A percentile compares a stretch with the other conserved stretches of the same genome.
These are phyloP conservation scores for Oreochromis tanganicae DNA, from an alignment of 2,113 vertebrate species.

Conservation along the genomic window DNA sequence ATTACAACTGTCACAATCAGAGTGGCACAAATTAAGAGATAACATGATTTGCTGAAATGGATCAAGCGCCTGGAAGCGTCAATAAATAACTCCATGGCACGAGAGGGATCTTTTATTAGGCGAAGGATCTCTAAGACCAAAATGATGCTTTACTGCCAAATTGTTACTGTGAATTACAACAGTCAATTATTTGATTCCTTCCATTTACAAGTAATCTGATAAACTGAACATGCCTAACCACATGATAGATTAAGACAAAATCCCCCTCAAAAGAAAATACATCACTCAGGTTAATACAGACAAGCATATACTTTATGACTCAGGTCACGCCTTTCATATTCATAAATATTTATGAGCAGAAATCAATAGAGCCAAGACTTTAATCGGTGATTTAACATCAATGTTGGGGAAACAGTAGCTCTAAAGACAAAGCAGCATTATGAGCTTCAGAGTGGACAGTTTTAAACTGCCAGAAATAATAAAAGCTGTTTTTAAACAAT, in stretches of 20 bases:
- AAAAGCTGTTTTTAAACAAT: background rate
- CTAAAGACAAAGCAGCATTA: background rate
- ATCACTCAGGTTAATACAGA: background rate
- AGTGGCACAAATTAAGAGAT: conserved; percentile 4
- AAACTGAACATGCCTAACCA: background rate
- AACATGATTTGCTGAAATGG: background rate
- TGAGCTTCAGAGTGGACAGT: background rate
- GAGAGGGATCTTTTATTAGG: background rate
- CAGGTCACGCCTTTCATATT: background rate
- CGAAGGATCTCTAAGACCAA: background rate
- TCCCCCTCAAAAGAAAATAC: background rate
- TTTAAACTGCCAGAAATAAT: background rate
- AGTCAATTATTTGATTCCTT: background rate
- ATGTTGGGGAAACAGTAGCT: background rate
- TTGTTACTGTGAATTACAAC: background rate
- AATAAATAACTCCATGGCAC: background rate
- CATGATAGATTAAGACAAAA: background rate
- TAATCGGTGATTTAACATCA: background rate
- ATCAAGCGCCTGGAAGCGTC: background rate
- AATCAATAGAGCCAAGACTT: background rate
- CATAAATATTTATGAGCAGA: background rate
- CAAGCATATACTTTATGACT: background rate
- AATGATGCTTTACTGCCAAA: background rate
- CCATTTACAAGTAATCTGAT: conserved; percentile 1
- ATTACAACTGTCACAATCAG: background rate